Percentiles rank a stretch among this genome's conserved stretches.
phyloP scores from a whole-genome alignment of 2,113 vertebrate species.

The Pteruthius melanotis region DNA sequence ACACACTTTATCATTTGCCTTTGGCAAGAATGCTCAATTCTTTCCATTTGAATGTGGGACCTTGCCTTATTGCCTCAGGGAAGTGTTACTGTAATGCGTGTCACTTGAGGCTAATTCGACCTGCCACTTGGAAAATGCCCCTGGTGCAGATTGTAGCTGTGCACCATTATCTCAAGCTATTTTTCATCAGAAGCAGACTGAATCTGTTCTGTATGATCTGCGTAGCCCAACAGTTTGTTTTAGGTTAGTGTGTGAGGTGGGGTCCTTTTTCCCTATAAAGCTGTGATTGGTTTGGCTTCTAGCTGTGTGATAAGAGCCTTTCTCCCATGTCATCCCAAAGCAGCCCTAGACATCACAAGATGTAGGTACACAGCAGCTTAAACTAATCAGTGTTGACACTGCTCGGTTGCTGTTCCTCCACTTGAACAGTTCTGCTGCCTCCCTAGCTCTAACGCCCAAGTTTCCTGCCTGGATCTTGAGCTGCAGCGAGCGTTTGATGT shows the following conservation, averaged over 20 bases:
- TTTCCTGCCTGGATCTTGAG: not conserved
- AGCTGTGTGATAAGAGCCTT: not conserved
- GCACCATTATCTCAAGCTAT: not conserved
- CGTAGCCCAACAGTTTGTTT: not conserved
- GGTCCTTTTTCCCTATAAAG: not conserved
- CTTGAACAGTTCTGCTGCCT: not conserved
- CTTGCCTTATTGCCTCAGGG: slow-evolving; percentile 21
- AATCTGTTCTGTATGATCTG: not conserved
- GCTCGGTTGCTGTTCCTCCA: not conserved
- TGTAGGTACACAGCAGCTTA: not conserved
- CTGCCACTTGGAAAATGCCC: slow-evolving; percentile 43
- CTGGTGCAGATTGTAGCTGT: slow-evolving; percentile 12
- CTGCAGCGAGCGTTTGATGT: rapidly evolving
- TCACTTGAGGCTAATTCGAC: slow-evolving; percentile 52
- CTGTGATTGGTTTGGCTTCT: not conserved
- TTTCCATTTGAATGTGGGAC: slow-evolving; percentile 7
- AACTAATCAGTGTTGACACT: rapidly evolving
- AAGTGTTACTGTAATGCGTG: not conserved
- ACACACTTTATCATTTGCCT: not conserved
- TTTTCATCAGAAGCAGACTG: not conserved
- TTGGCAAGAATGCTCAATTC: slow-evolving; percentile 30
- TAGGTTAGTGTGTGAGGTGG: not conserved
- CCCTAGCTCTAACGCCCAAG: not conserved
- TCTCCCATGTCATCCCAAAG: not conserved
- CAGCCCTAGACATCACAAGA: not conserved